Percentiles rank a stretch among this genome's conserved stretches.
Conservation (phyloP, 1,140 invertebrate species). For the Diuraphis noxia region DNA sequence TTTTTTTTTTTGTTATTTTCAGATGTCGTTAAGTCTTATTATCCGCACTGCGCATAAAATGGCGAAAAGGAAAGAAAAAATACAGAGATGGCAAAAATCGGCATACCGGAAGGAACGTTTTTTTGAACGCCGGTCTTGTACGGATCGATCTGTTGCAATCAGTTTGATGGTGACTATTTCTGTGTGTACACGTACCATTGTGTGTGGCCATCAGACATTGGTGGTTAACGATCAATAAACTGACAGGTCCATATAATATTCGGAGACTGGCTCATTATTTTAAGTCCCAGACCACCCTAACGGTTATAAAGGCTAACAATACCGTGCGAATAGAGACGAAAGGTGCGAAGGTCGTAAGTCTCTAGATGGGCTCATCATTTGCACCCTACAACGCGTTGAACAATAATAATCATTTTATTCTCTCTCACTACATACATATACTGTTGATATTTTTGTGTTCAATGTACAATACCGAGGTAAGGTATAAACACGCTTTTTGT, state of each 20-base stretch:
- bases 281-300: not conserved
- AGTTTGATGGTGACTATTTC: not conserved
- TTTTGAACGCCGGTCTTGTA: not conserved
- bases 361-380: conserved; percentile 1
- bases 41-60: not conserved
- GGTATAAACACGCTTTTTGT: not conserved
- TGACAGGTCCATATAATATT: not conserved
- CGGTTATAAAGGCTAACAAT: conserved; percentile 17
- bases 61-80: not conserved
- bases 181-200: not conserved
- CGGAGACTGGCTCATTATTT: not conserved
- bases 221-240: conserved; percentile 12
- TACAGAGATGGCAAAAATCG: not conserved
- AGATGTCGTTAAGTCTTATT: not conserved
- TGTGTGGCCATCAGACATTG: not conserved
- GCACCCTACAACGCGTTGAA: not conserved
- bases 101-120: not conserved
- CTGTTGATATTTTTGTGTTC: not conserved
- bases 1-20: not conserved
- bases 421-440: not conserved
- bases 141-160: not conserved
- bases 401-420: conserved; percentile 6
- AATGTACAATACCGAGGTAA: not conserved
- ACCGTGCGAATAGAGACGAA: not conserved
- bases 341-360: not conserved